A percentile compares a stretch with the other conserved stretches of the same genome.
These are phyloP conservation scores for Neopelma chrysocephalum DNA, from an alignment of 2,797 vertebrate genomes.

Conservation along the genomic window DNA sequence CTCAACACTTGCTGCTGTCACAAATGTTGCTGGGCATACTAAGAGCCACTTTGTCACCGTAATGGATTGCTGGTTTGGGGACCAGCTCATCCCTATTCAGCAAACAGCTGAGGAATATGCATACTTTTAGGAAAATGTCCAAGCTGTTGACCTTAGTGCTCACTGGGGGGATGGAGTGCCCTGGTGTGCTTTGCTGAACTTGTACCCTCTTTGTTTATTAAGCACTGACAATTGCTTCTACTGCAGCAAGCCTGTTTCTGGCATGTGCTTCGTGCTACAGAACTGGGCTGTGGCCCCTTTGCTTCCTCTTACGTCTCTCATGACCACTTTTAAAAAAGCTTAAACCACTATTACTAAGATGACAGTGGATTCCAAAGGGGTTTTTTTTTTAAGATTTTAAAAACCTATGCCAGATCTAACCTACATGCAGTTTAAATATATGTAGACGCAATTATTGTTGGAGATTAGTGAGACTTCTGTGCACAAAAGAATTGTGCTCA, in stretches of 20 bases:
- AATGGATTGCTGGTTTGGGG: slow-evolving; percentile 15
- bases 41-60: slow-evolving; percentile 19
- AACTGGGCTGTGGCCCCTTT: neutral
- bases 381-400: neutral
- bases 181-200: neutral
- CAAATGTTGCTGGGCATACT: slow-evolving; percentile 1
- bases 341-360: neutral
- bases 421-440: neutral
- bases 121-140: neutral
- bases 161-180: neutral
- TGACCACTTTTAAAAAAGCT: neutral
- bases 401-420: neutral
- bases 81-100: neutral
- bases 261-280: neutral
- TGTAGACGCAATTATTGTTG: neutral
- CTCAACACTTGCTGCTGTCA: slow-evolving; percentile 39
- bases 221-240: neutral
- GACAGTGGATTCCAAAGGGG: neutral
- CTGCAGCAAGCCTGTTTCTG: neutral
- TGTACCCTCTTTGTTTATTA: neutral
- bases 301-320: neutral
- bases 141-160: slow-evolving; percentile 8
- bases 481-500: neutral
- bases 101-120: neutral
- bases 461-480: accelerated